Base-by-base conservation (phyloP, 2,888 invertebrate genomes). In the Eupelmus urozonus region DNA sequence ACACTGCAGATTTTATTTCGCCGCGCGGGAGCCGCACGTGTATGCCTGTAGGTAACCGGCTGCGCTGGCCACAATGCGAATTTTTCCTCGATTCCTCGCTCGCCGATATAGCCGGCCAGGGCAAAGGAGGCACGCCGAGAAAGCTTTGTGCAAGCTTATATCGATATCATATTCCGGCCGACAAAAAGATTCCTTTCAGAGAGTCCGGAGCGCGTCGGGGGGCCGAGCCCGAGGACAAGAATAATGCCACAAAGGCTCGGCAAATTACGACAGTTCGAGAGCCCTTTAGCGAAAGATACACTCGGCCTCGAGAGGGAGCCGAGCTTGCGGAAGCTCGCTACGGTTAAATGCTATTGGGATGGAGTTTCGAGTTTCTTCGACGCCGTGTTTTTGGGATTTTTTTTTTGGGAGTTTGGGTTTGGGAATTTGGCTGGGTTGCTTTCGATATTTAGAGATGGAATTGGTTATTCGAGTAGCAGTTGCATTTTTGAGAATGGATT, bases 1-100 rank as follows among this genome's bases (percentile, higher is more conserved):
- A 76, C 71, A 71, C 59, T 40, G 76, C 51, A 76, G 65, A 76
- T 76, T 76, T 71, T 76, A 71, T 71, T 65, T 59, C 51, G 18
- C 16, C 49, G 9, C 5, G 34, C 34, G 34, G 34, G 3, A 34
- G 5, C 3, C 34, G 34, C 3, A 5, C 34, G 34, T 5, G 34
- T 34, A 5, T 9, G 34, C 34, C 9, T 9, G 9, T 9, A 34
- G 9, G 3, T 3, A 45, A 5, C 59, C 29, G 11, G 9, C 25
- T 11, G 0, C 29, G 59, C 59, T 57, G 40, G 20, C 45, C 57
- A 18, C 51, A 62, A 67, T 51, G 65, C 27, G 40, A 75, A 67
- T 60, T 75, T 72, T 71, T 72, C 66, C 34, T 51, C 42, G 49
- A 77, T 77, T 72, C 42, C 66, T 4, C 20, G 27, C 0, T 9